Conservation (phyloP, 2,888 invertebrate species). For the Himalopsyche kuldschensis region DNA sequence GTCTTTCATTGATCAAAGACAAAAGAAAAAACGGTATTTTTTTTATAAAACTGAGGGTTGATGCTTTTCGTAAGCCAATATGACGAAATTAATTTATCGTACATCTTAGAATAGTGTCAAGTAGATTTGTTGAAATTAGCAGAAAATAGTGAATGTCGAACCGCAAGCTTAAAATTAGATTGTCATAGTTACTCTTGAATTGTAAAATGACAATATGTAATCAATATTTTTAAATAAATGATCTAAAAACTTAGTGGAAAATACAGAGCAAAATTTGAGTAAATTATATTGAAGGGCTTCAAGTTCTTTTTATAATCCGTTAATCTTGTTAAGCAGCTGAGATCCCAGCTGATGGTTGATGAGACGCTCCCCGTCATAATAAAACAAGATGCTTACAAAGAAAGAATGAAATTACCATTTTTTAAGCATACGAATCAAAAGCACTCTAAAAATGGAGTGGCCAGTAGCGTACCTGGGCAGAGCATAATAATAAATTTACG, state of each 20-base stretch:
- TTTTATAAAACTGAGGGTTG: too few species aligned
- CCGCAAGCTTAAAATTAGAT: too few species aligned
- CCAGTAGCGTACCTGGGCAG: not conserved
- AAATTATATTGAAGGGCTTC: not conserved
- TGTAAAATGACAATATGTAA: too few species aligned
- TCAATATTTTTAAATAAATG: not conserved
- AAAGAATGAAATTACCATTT: not conserved
- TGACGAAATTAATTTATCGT: too few species aligned
- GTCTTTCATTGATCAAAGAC: too few species aligned
- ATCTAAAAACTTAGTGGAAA: not conserved
- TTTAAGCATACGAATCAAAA: not conserved
- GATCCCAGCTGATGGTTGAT: constrained; percentile 1
- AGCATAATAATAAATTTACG: too few species aligned
- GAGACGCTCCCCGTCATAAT: not conserved
- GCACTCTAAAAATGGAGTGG: not conserved
- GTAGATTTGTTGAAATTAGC: too few species aligned
- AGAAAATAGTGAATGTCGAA: too few species aligned
- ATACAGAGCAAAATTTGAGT: not conserved
- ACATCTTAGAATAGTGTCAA: too few species aligned
- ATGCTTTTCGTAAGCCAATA: too few species aligned
- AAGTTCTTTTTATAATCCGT: not conserved
- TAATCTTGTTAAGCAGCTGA: constrained; percentile 6
- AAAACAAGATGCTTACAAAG: not conserved
- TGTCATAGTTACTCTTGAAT: too few species aligned
- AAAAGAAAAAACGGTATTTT: too few species aligned